Evolutionary conservation across 2,797 vertebrate species (phyloP).

Genomic region (Mormyrus proboscirostris): DNA sequence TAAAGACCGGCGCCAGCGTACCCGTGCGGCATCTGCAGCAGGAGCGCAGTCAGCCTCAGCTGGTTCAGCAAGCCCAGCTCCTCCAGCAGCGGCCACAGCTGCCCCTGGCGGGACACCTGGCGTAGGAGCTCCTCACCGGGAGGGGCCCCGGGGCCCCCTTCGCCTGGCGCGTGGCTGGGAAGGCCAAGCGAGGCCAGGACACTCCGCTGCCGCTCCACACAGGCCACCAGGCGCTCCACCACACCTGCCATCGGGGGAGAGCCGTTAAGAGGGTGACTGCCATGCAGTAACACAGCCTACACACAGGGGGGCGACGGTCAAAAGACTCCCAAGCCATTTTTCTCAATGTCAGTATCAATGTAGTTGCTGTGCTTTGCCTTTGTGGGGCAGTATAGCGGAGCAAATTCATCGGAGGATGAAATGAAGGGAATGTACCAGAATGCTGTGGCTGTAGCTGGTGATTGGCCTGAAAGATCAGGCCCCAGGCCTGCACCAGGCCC

Average conservation of each 20-base stretch:
- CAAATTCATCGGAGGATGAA: background rate
- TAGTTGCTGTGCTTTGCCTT: background rate
- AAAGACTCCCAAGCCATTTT: background rate
- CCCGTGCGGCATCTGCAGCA: slow-evolving; percentile 57
- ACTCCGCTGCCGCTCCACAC: slow-evolving; percentile 66
- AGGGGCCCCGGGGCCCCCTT: slow-evolving; percentile 34
- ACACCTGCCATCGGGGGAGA: slow-evolving; percentile 43
- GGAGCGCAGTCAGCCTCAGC: slow-evolving; percentile 73
- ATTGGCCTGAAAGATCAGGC: slow-evolving; percentile 75
- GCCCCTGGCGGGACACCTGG: slow-evolving; percentile 67
- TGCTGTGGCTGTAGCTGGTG: slow-evolving; percentile 68
- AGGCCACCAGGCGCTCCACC: slow-evolving; percentile 62
- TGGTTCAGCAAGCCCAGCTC: slow-evolving; percentile 78
- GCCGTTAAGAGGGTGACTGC: background rate
- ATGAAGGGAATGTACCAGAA: slow-evolving; percentile 56
- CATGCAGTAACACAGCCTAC: background rate
- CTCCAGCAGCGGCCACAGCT: slow-evolving; percentile 90
- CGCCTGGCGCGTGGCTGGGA: slow-evolving; percentile 30
- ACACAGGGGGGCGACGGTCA: background rate
- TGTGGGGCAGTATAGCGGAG: background rate
- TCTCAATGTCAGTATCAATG: background rate
- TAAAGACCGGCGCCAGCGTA: slow-evolving; percentile 25
- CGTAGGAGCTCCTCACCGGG: slow-evolving; percentile 57
- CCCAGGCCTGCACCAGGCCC: slow-evolving; percentile 74
- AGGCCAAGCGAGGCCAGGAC: slow-evolving; percentile 69